Conservation (phyloP, 2,113 vertebrate species). For the Camelus bactrianus region DNA sequence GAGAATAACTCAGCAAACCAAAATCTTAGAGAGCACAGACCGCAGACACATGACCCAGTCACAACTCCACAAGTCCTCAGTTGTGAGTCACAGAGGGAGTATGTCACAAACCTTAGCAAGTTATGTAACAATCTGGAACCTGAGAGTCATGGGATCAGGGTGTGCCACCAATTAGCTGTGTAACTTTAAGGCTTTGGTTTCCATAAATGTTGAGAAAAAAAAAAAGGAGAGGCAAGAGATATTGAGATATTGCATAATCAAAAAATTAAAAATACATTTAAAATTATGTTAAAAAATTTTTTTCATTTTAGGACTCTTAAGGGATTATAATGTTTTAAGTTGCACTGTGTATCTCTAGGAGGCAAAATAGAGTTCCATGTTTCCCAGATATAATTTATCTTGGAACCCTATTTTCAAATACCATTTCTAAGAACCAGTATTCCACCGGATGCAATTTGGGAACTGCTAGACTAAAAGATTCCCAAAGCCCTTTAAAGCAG, state of each 20-base stretch:
- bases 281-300: background rate
- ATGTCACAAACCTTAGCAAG: background rate
- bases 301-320: background rate
- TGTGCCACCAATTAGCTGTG: background rate
- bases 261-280: background rate
- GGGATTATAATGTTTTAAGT: background rate
- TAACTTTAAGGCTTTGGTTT: background rate
- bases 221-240: background rate
- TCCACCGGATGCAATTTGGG: background rate
- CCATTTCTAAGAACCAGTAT: background rate
- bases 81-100: background rate
- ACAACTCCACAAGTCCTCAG: background rate
- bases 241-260: background rate
- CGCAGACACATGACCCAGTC: background rate
- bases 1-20: conserved; percentile 27
- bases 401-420: background rate
- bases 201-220: background rate
- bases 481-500: background rate
- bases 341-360: background rate
- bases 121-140: background rate
- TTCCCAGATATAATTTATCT: background rate
- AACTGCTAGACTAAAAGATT: background rate
- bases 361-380: background rate
- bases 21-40: background rate
- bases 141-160: background rate